Evolutionary conservation across 2,888 invertebrate genomes (phyloP).

Genomic region (Acanthacorydalis orientalis): DNA sequence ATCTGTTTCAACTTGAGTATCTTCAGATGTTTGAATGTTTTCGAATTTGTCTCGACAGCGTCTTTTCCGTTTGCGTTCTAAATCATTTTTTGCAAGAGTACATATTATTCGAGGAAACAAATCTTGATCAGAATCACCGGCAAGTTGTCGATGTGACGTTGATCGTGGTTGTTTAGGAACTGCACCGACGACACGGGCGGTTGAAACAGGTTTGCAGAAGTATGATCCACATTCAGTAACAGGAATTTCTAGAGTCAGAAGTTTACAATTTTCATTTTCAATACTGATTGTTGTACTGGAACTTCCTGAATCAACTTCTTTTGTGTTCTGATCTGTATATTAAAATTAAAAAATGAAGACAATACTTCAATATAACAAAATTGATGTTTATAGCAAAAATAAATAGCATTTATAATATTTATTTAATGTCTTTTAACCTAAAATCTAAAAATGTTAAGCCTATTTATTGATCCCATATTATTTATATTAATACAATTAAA

Average conservation of each 20-base stretch:
- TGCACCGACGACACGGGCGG: slow-evolving; percentile 44
- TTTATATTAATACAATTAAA: too few species aligned
- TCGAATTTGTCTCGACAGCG: neutral
- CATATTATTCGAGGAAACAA: slow-evolving; percentile 16
- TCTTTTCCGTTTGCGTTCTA: neutral
- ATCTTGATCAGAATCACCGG: slow-evolving; percentile 19
- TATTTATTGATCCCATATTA: too few species aligned
- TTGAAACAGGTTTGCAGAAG: slow-evolving; percentile 17
- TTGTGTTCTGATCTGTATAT: slow-evolving; percentile 2
- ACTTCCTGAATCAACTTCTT: slow-evolving; percentile 6
- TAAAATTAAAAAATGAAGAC: slow-evolving; percentile 1
- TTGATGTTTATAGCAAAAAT: too few species aligned
- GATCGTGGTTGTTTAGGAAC: slow-evolving; percentile 43
- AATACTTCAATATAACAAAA: too few species aligned
- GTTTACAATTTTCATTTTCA: slow-evolving; percentile 25
- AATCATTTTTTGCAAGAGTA: slow-evolving; percentile 16
- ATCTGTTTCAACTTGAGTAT: neutral
- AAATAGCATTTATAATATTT: too few species aligned
- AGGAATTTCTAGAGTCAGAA: neutral
- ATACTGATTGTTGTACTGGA: slow-evolving; percentile 16
- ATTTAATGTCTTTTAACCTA: too few species aligned
- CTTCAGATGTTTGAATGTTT: neutral
- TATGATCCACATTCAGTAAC: slow-evolving; percentile 4
- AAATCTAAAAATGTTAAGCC: too few species aligned
- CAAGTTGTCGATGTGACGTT: slow-evolving; percentile 6